phyloP scores from a whole-genome alignment of 2,797 vertebrate species.

The Okamejei kenojei region DNA sequence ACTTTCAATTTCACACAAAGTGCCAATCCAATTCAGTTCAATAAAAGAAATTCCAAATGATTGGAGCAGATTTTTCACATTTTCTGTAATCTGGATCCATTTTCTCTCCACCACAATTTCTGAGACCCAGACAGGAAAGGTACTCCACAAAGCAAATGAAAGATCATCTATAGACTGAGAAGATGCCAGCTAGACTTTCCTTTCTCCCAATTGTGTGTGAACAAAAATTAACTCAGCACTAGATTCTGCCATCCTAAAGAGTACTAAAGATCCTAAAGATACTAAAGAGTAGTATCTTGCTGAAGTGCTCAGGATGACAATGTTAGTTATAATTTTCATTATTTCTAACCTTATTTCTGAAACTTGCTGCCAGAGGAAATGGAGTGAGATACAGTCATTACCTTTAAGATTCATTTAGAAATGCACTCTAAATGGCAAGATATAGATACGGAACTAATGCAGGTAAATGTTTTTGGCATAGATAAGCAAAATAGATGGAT shows the following conservation, averaged over 20 bases:
- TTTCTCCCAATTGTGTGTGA: neutral
- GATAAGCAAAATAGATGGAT: too few species aligned
- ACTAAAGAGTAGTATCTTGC: neutral
- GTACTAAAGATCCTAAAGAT: too few species aligned
- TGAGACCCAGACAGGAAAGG: neutral
- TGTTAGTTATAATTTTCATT: neutral
- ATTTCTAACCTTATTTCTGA: neutral
- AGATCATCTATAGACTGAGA: too few species aligned
- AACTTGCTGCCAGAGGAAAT: too few species aligned
- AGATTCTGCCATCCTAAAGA: neutral
- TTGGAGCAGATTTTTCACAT: neutral
- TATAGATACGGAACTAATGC: too few species aligned
- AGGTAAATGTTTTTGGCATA: too few species aligned
- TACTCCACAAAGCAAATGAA: neutral
- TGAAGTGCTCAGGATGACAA: neutral
- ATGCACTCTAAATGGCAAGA: too few species aligned
- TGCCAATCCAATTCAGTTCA: neutral
- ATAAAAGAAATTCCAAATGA: neutral
- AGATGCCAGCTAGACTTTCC: too few species aligned
- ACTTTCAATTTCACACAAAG: neutral
- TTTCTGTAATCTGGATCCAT: neutral
- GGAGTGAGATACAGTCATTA: too few species aligned
- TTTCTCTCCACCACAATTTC: neutral
- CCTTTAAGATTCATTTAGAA: too few species aligned
- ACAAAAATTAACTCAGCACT: neutral